Evolutionary conservation across 1,140 invertebrate species (phyloP).

Genomic region (Eriocheir sinensis): DNA sequence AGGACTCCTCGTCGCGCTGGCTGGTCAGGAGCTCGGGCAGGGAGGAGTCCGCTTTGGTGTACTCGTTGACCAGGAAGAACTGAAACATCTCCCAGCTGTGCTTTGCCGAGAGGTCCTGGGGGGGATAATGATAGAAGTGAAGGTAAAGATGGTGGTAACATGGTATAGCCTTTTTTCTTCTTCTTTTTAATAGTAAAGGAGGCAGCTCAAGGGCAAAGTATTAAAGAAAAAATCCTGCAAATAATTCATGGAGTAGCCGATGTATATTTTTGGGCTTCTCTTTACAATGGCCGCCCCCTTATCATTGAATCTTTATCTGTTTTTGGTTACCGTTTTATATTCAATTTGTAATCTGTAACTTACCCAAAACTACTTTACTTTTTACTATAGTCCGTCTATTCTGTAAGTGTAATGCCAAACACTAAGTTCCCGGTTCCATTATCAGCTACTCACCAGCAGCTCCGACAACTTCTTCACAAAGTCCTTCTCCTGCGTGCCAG

Average conservation of each 20-base stretch:
- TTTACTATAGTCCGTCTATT: too few species aligned
- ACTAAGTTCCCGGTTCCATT: too few species aligned
- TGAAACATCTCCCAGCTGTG: conserved; percentile 69
- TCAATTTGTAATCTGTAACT: too few species aligned
- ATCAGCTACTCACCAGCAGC: conserved; percentile 63
- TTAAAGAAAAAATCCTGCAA: neutral
- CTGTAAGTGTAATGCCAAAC: too few species aligned
- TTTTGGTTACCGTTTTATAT: too few species aligned
- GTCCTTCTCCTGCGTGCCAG: conserved; percentile 51
- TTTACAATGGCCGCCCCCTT: too few species aligned
- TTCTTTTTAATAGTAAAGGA: neutral
- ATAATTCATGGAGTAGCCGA: too few species aligned
- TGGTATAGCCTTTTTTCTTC: neutral
- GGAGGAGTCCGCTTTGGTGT: conserved; percentile 55
- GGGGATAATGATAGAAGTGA: neutral
- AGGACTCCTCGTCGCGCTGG: conserved; percentile 68
- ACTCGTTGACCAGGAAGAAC: conserved; percentile 66
- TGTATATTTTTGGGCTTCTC: too few species aligned
- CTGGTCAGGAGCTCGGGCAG: conserved; percentile 52
- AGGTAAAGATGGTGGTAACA: too few species aligned
- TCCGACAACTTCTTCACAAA: conserved; percentile 69
- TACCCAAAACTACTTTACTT: too few species aligned
- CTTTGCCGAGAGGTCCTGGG: conserved; percentile 50
- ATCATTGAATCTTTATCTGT: too few species aligned
- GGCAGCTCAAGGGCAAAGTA: too few species aligned